Base-by-base conservation (phyloP, 2,888 invertebrate genomes). In the Plagodis dolabraria region DNA sequence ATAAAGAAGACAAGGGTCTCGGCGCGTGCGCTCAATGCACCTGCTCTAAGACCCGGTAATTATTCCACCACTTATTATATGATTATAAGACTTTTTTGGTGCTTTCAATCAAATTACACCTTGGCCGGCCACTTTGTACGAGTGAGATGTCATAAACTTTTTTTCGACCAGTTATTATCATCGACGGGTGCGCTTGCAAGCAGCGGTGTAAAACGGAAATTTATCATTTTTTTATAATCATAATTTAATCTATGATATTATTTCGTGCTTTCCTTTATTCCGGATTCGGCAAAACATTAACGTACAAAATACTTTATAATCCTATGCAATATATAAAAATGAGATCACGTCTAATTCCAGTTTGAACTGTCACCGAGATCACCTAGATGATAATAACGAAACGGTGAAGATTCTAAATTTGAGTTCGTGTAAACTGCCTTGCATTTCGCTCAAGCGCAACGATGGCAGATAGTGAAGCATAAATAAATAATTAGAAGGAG, bases 91-190 rank as follows among this genome's bases (percentile, higher is more conserved):
- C 84, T 91, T 92, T 92, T 92, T 92, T 92, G 89, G 90, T 89
- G 89, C 92, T 92, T 91, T 92, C 92, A 92, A 92, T 92, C 92
- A 91, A 92, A 92, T 92, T 92, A 92, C 92, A 92, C 92, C 91
- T 92, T 92, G 85, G 84, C 77, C 70, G 82, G 81, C 82, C 85
- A 87, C 86, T 89, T 88, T 79, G 85, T 82, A 82, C 67, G 85
- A 92, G 87, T 92, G 85, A 92, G 92, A 92, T 92, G 92, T 92
- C 92, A 89, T 91, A 90, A 89, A 88, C 68, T 79, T 86, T 88
- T 89, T 89, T 87, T 67, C 70, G 53, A 65, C 66, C 69, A 75
- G 75, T 85, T 80, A 83, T 79, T 71, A 64, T 63, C 60, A 66
- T 71, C 70, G 73, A 72, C 82, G 70, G 80, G 77, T 82, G 82